Evolutionary conservation across 2,113 vertebrate species (phyloP), one percentile per base, ranked within the genome.

Genomic region (Cheilinus undulatus): DNA sequence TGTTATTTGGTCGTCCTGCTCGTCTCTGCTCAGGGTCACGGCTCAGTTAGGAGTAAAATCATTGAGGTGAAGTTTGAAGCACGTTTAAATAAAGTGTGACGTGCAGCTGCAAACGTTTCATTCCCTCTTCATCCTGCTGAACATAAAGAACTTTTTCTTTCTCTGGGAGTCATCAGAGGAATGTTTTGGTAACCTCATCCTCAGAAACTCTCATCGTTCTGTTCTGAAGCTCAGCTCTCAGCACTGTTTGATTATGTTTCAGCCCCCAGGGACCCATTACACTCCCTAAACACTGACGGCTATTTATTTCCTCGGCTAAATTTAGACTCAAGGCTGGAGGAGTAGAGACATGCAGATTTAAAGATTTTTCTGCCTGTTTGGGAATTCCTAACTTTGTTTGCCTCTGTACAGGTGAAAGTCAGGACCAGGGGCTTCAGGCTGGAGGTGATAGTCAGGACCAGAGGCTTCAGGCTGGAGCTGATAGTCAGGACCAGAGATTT

Each of bases 211-310:
- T 68, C 65, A 43, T 42, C 2, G 43, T 42, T 70, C 28, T 69
- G 10, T 60, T 73, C 23, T 40, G 23, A 68, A 27, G 28, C 36
- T 17, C 49, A 30, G 38, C 42, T 3, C 30, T 72, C 61, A 63
- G 69, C 75, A 20, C 14, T 34, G 53, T 80, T 80, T 78, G 62
- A 42, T 76, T 73, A 61, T 63, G 54, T 76, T 73, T 79, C 72
- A n/a, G 40, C 48, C 75, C 61, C 49, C n/a, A 0, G 54, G 76
- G 83, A 67, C 26, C 58, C 5, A 61, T 83, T 62, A 65, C 46
- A 43, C 42, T 15, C 48, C 7, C 3, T 54, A 68, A 28, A 64
- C 67, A 38, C 34, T 22, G 34, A 70, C 4, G 23, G 59, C 36
- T 69, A 73, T 65, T 61, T 76, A 49, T 72, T 54, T 30, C 15